Evolutionary conservation across 2,888 invertebrate species (phyloP), one percentile per base, ranked within the genome.

Genomic region (Ypsolopha sequella): DNA sequence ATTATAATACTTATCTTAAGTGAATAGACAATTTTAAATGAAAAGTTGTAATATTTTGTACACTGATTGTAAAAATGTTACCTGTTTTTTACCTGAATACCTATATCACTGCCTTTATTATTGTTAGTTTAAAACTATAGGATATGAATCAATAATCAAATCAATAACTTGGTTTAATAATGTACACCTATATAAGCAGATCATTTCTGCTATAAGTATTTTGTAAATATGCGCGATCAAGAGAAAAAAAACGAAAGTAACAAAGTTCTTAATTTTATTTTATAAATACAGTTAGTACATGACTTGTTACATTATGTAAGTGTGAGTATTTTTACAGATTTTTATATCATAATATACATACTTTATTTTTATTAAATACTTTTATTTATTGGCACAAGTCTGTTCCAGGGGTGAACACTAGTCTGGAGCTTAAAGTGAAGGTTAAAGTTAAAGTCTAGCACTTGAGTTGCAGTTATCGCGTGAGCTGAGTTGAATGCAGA

Each of bases 301-400:
- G 43, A 43, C 43, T 43, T 43, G 43, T 43, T 52, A 44, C 52
- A 43, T 48, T 50, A 51, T 44, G 34, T 44, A n/a, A n/a, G n/a
- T n/a, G n/a, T 50, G 53, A 53, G 51, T 54, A 54, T 53, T 56
- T 52, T 57, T 53, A 51, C 43, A 43, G 52, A 53, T 56, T 52
- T 55, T 56, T 24, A 24, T 4, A 24, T 24, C 2, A 24, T 3
- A 24, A 24, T 24, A 24, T 24, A 24, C 24, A 24, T 24, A 24
- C 24, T 35, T 48, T 10, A 33, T 14, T 47, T 38, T 11, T 44
- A 43, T n/a, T 46, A 34, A 46, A 46, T 35, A 47, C 47, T 47
- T 13, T 54, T 59, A 53, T 69, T 66, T 55, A 55, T 65, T 65
- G 41, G 44, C 53, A 47, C 47, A 45, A 45, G 34, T 24, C 24